Percentiles rank a stretch among this genome's conserved stretches.
Evolutionary conservation across 53 echinoderm and acorn worm species (phyloP).

Genomic region (Hippasteria phrygiana): DNA sequence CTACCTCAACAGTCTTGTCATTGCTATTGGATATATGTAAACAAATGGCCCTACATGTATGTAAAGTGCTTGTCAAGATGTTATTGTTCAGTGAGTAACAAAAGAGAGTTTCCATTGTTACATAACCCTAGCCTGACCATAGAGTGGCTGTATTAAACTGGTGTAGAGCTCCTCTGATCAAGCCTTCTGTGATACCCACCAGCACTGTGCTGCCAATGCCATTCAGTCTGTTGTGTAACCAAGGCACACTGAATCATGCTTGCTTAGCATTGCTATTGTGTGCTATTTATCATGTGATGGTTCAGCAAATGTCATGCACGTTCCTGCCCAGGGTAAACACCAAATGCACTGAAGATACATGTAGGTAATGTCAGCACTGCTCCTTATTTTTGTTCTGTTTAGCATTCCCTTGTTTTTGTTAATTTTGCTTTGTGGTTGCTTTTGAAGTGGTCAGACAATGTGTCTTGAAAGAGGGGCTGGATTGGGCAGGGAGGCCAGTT

Average conservation of each 20-base stretch:
- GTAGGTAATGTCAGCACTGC: too few species aligned
- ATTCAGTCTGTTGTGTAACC: neutral
- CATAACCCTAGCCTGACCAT: neutral
- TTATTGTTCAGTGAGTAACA: neutral
- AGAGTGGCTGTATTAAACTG: too few species aligned
- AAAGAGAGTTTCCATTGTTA: constrained; percentile 24
- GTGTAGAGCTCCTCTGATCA: too few species aligned
- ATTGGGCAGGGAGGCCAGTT: too few species aligned
- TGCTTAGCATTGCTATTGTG: constrained; percentile 10
- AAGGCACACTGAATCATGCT: neutral
- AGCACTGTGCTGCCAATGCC: too few species aligned
- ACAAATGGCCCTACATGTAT: too few species aligned
- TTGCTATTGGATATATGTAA: too few species aligned
- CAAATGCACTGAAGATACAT: too few species aligned
- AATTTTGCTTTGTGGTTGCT: neutral
- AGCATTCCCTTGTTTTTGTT: neutral
- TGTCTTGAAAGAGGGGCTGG: constrained; percentile 34
- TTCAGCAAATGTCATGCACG: constrained; percentile 38
- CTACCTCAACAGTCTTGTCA: too few species aligned
- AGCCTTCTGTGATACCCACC: too few species aligned
- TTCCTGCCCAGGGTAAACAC: constrained; percentile 9
- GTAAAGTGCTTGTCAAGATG: too few species aligned
- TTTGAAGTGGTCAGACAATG: neutral
- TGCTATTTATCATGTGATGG: constrained; percentile 33
- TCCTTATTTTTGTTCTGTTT: neutral